phyloP scores from a whole-genome alignment of 2,888 invertebrate species.

The Linyphia triangularis region DNA sequence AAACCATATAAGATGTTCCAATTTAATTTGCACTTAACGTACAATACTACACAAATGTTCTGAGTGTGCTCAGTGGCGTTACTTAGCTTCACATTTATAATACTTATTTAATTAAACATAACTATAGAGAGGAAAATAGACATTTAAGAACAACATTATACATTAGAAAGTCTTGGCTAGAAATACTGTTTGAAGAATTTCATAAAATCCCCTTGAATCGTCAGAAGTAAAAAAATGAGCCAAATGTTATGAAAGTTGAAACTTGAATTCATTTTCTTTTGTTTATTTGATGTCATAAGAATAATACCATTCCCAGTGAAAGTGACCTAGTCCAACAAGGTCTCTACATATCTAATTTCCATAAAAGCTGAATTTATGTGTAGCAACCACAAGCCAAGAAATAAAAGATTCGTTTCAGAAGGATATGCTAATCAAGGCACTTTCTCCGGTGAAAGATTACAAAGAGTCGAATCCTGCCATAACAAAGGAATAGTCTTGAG shows the following conservation, averaged over 20 bases:
- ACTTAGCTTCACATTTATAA: too few species aligned
- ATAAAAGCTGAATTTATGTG: conserved; percentile 49
- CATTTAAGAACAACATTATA: not conserved
- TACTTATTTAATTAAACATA: too few species aligned
- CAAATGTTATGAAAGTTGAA: not conserved
- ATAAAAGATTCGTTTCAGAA: conserved; percentile 39
- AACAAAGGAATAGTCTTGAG: conserved; percentile 60
- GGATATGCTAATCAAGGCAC: conserved; percentile 65
- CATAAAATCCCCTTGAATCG: not conserved
- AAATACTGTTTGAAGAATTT: not conserved
- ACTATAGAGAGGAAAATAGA: not conserved
- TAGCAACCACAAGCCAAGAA: conserved; percentile 10
- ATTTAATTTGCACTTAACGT: too few species aligned
- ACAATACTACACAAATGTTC: too few species aligned
- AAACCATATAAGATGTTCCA: too few species aligned
- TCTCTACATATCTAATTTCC: conserved; percentile 48
- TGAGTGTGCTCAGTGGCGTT: too few species aligned
- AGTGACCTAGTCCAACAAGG: conserved; percentile 12
- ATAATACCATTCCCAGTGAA: not conserved
- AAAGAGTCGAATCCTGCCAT: conserved; percentile 49
- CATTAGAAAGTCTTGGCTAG: not conserved
- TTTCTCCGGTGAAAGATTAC: conserved; percentile 48
- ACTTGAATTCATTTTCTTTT: not conserved
- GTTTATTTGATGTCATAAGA: not conserved
- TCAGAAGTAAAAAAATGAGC: not conserved